Conservation (phyloP, 2,113 vertebrate genomes). For the Pterocles burchelli region DNA sequence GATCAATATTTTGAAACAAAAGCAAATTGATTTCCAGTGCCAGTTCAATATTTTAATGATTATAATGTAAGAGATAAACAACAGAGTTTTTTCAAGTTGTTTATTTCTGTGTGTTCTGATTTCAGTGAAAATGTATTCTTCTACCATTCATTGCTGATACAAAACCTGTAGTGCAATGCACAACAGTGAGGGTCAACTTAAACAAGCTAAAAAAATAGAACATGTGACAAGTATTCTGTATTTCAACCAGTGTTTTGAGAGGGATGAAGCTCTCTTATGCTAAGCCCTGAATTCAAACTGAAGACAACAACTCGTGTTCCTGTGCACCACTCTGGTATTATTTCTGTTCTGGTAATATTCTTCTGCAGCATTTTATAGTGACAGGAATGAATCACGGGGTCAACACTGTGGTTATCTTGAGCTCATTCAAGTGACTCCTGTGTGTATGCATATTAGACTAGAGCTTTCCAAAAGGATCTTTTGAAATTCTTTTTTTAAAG, state of each 20-base stretch:
- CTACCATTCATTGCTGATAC: conserved; percentile 5
- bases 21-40: conserved; percentile 60
- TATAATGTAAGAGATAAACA: conserved; percentile 64
- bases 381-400: not conserved
- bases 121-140: conserved; percentile 49
- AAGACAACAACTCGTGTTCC: conserved; percentile 5
- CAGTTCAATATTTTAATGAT: conserved; percentile 65
- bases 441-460: not conserved
- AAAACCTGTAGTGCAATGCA: conserved; percentile 17
- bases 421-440: conserved; percentile 21
- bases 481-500: conserved; percentile 45
- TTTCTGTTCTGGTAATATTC: conserved; percentile 30
- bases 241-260: conserved; percentile 45
- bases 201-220: conserved; percentile 23
- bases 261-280: conserved; percentile 2
- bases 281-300: conserved; percentile 42
- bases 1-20: conserved; percentile 72
- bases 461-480: not conserved
- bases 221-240: conserved; percentile 5
- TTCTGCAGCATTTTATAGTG: not conserved
- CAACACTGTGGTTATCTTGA: not conserved
- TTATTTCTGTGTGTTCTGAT: conserved; percentile 43
- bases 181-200: not conserved
- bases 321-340: not conserved
- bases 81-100: conserved; percentile 53